A percentile compares a stretch with the other conserved stretches of the same genome.
Conservation (phyloP, 1,140 invertebrate genomes). For the Catajapyx aquilonaris region DNA sequence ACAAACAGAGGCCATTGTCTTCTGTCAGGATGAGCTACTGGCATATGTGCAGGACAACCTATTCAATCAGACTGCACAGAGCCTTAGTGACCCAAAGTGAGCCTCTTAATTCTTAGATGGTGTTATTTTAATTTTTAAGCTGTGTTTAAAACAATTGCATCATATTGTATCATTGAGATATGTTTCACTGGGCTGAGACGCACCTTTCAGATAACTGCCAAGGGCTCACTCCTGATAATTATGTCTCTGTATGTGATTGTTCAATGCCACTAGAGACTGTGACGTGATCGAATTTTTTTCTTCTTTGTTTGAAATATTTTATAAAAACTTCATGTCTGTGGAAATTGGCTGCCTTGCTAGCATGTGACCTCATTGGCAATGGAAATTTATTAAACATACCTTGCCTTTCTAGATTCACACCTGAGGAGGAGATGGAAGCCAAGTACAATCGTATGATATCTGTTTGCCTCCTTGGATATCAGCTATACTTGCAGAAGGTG, state of each 20-base stretch:
- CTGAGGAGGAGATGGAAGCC: slow-evolving; percentile 44
- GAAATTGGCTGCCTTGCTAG: no score
- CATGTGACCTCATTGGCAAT: no score
- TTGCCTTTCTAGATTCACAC: slow-evolving; percentile 22
- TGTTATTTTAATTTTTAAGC: slow-evolving; percentile 11
- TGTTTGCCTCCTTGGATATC: slow-evolving; percentile 40
- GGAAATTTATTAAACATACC: no score
- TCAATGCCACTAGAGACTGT: no score
- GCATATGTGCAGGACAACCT: slow-evolving; percentile 46
- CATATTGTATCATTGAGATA: not conserved
- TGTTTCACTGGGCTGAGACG: not conserved
- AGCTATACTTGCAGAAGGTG: slow-evolving; percentile 33
- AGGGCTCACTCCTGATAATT: no score
- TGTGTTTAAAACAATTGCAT: slow-evolving; percentile 6
- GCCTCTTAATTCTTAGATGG: slow-evolving; percentile 12
- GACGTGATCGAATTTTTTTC: no score
- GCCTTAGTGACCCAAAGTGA: slow-evolving; percentile 35
- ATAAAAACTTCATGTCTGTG: no score
- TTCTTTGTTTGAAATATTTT: no score
- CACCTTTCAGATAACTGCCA: no score
- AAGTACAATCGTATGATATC: slow-evolving; percentile 45
- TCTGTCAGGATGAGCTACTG: slow-evolving; percentile 57
- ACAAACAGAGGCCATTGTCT: slow-evolving; percentile 42
- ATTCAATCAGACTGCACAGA: slow-evolving; percentile 36
- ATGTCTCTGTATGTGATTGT: no score